Evolutionary conservation across 2,113 vertebrate genomes (phyloP), one percentile per base, ranked within the genome.

Genomic region (Henicopernis longicauda): DNA sequence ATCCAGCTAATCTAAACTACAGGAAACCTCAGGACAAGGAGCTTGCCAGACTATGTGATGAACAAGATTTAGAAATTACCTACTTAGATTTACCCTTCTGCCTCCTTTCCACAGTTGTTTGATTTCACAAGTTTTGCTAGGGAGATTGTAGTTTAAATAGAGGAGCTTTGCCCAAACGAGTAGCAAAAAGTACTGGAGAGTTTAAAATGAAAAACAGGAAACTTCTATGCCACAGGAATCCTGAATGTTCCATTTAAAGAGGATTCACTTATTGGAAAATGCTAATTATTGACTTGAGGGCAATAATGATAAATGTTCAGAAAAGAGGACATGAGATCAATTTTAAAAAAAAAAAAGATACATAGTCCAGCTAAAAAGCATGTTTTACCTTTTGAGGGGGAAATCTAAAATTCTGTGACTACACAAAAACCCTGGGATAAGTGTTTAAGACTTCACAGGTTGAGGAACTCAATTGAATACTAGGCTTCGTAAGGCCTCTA

Each of bases 121-220:
- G 42, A 74, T 93, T 94, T 94, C 82, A 58, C 52, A 74, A 54
- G n/a, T 82, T 93, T 89, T 91, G 20, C 34, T 36, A 13, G 31
- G 49, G 32, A 87, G 25, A 34, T 29, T 45, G 15, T 19, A 69
- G 36, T 84, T 96, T 80, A 89, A 86, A 89, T 16, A 94, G 36
- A 86, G 1, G 3, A 86, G 31, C n/a, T 96, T 87, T 94, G 90
- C 78, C 65, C 73, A 93, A 82, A 91, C 22, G 78, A 79, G 78
- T 67, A 67, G 73, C 32, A 76, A 78, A 94, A 96, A 89, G 19
- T 49, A 38, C 78, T 8, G 1, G 15, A 89, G 87, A 94, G 23
- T 21, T 34, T 91, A 2, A 93, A 84, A 65, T 62, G 73, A 86
- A 93, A 94, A 97, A 59, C 69, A 81, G 92, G 96, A 96, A 95